A percentile compares a stretch with the other conserved stretches of the same genome.
phyloP scores from a whole-genome alignment of 92 coral and sea anemone genomes.

The Pocillopora meandrina region DNA sequence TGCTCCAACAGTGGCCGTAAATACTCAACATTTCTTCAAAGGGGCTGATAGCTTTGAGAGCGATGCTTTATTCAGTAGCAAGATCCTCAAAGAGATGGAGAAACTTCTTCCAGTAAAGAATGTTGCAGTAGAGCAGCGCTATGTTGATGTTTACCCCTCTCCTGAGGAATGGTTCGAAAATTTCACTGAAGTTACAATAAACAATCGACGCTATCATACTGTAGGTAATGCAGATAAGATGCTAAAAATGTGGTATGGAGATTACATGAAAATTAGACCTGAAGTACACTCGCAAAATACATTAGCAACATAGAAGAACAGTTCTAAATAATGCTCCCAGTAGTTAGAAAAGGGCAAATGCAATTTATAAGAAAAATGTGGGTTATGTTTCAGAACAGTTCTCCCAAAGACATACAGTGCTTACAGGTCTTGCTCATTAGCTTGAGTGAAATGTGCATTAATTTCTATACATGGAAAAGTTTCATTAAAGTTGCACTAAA shows the following conservation, averaged over 20 bases:
- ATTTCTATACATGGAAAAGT: too few relatives aligned
- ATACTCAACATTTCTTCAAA: slow-evolving; percentile 10
- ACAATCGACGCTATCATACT: neutral
- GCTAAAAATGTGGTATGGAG: neutral
- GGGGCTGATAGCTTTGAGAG: slow-evolving; percentile 10
- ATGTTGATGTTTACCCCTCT: slow-evolving; percentile 12
- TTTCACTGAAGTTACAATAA: neutral
- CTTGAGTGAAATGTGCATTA: too few relatives aligned
- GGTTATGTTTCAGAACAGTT: too few relatives aligned
- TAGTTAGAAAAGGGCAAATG: too few relatives aligned
- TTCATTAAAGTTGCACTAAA: too few relatives aligned
- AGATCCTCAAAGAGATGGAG: slow-evolving; percentile 7
- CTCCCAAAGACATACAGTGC: too few relatives aligned
- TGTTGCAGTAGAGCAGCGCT: neutral
- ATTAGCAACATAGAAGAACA: neutral
- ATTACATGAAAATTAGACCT: slow-evolving; percentile 16
- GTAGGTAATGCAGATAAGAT: neutral
- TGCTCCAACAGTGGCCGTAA: slow-evolving; percentile 5
- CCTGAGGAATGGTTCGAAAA: slow-evolving; percentile 8
- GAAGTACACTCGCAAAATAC: slow-evolving; percentile 6
- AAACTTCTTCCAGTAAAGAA: slow-evolving; percentile 19
- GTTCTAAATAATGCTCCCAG: too few relatives aligned
- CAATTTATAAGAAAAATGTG: too few relatives aligned
- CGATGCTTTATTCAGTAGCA: neutral
- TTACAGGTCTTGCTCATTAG: too few relatives aligned